Percentiles rank a stretch among this genome's conserved stretches.
phyloP scores from a whole-genome alignment of 2,113 vertebrate species.

The Heloderma charlesbogerti region DNA sequence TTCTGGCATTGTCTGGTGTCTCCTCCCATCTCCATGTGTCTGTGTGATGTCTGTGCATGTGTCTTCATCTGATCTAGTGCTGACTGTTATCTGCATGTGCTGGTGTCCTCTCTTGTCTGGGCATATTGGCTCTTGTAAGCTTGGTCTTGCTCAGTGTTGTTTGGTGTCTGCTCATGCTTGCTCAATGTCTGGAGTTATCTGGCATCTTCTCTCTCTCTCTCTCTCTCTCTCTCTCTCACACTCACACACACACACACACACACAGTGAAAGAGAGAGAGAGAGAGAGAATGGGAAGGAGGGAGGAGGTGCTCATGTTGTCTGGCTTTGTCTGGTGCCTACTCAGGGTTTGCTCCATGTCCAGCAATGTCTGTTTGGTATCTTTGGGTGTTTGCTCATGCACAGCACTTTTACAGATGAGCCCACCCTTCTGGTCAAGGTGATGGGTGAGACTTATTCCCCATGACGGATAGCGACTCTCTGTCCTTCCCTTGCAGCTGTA shows the following conservation, averaged over 20 bases:
- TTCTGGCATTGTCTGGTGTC: background rate
- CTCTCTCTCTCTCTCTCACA: background rate
- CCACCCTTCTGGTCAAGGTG: background rate
- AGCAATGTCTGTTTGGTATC: background rate
- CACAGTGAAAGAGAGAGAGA: too few relatives aligned
- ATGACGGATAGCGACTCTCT: background rate
- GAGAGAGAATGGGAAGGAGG: too few relatives aligned
- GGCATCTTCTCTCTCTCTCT: background rate
- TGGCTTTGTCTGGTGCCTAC: background rate
- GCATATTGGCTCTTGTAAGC: background rate
- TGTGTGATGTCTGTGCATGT: background rate
- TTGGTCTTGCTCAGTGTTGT: background rate
- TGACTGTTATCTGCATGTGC: background rate
- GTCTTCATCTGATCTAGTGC: background rate
- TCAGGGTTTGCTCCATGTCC: background rate
- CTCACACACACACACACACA: too few relatives aligned
- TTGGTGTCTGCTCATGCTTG: background rate
- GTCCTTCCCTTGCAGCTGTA: conserved; percentile 76
- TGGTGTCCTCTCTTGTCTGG: background rate
- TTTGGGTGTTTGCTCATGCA: background rate
- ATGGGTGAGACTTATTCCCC: background rate
- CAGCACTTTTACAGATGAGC: conserved; percentile 32
- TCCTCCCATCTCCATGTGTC: background rate
- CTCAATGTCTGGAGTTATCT: background rate
- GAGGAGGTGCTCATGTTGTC: background rate